These are phyloP conservation scores for Suricata suricatta DNA, from an alignment of 2,113 vertebrate species.

Conservation along the genomic window DNA sequence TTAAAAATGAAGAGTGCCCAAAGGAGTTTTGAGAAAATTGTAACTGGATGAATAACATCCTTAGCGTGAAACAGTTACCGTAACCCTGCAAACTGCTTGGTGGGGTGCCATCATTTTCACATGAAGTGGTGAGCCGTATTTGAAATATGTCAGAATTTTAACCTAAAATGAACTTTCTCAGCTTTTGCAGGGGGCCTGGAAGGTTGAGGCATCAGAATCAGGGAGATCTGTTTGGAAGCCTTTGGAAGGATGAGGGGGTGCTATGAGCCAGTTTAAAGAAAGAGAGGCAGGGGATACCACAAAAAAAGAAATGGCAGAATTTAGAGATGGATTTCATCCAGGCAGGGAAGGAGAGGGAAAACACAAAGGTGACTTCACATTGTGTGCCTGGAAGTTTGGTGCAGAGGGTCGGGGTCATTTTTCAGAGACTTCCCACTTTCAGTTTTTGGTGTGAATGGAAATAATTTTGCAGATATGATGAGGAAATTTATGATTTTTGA, in stretches of 20 bases:
- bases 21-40: slow-evolving; percentile 69
- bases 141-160: slow-evolving; percentile 64
- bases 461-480: neutral
- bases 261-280: neutral
- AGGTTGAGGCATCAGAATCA: neutral
- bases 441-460: slow-evolving; percentile 27
- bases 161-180: slow-evolving; percentile 61
- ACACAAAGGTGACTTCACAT: neutral
- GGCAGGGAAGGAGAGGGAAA: neutral
- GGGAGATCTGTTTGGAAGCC: neutral
- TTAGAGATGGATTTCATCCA: neutral
- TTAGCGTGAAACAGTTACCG: slow-evolving; percentile 50
- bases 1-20: slow-evolving; percentile 64
- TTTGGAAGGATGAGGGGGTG: neutral
- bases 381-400: neutral
- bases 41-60: slow-evolving; percentile 66
- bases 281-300: neutral
- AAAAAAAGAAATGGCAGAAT: slow-evolving; percentile 5
- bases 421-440: neutral
- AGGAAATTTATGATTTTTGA: slow-evolving; percentile 39
- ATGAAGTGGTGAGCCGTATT: slow-evolving; percentile 53
- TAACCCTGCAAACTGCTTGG: slow-evolving; percentile 59
- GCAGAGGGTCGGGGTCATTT: neutral
- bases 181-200: neutral
- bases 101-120: slow-evolving; percentile 55